Conservation (phyloP, 1,140 invertebrate species). For the Leptoteleia sp. region DNA sequence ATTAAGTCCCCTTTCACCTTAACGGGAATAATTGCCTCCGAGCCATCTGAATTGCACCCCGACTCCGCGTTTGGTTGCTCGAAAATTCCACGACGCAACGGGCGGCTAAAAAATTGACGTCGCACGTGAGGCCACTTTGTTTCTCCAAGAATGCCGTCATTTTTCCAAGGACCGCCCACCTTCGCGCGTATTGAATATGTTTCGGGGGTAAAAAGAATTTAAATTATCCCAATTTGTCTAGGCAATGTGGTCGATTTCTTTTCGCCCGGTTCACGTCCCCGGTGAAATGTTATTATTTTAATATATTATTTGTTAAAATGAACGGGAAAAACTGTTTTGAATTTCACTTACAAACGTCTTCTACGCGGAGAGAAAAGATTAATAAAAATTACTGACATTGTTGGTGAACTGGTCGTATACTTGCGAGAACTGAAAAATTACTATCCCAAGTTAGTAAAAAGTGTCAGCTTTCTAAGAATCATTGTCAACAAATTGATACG, state of each 20-base stretch:
- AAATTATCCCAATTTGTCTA: slow-evolving; percentile 9
- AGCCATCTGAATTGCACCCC: neutral
- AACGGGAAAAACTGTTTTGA: too few relatives aligned
- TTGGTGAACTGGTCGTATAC: too few relatives aligned
- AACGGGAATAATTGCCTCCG: slow-evolving; percentile 4
- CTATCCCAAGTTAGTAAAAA: too few relatives aligned
- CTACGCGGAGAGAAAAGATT: too few relatives aligned
- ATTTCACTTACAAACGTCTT: too few relatives aligned
- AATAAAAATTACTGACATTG: too few relatives aligned
- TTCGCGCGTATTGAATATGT: slow-evolving; percentile 12
- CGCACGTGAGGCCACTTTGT: slow-evolving; percentile 11
- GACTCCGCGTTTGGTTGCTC: neutral
- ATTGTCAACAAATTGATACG: too few relatives aligned
- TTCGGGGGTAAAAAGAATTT: slow-evolving; percentile 14
- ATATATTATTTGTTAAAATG: too few relatives aligned
- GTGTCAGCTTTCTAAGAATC: too few relatives aligned
- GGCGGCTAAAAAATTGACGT: neutral
- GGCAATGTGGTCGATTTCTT: neutral
- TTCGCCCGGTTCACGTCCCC: too few relatives aligned
- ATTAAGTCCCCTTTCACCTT: slow-evolving; percentile 3
- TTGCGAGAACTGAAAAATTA: too few relatives aligned
- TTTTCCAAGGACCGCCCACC: neutral
- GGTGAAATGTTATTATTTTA: too few relatives aligned
- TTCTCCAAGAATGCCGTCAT: slow-evolving; percentile 10
- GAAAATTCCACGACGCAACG: neutral